Percentiles rank a stretch among this genome's conserved stretches.
phyloP scores from a whole-genome alignment of 2,888 invertebrate species.

The Andrena trimmerana region DNA sequence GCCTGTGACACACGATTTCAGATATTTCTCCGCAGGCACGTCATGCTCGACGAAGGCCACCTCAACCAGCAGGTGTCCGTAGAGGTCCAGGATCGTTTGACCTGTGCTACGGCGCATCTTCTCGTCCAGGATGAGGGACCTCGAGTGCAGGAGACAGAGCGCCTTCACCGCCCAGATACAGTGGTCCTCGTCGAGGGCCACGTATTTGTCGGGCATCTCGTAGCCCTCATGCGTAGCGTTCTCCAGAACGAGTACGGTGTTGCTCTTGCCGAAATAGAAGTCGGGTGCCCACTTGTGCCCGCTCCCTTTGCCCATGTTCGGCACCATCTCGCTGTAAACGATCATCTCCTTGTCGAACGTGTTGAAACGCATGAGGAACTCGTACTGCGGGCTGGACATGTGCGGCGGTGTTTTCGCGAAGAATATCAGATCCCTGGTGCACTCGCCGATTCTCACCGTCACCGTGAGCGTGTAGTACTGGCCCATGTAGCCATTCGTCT shows the following conservation, averaged over 20 bases:
- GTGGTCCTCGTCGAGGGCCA: conserved; percentile 75
- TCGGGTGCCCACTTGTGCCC: conserved; percentile 67
- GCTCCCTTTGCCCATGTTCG: conserved; percentile 43
- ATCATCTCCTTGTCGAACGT: conserved; percentile 70
- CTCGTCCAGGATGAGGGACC: conserved; percentile 76
- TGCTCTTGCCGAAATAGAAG: conserved; percentile 67
- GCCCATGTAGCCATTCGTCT: conserved; percentile 71
- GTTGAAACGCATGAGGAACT: conserved; percentile 44
- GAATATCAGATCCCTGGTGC: conserved; percentile 57
- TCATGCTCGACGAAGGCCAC: conserved; percentile 48
- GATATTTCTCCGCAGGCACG: conserved; percentile 6
- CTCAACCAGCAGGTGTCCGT: conserved; percentile 67
- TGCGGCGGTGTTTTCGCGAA: conserved; percentile 73
- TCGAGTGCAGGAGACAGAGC: conserved; percentile 77
- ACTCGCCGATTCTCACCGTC: conserved; percentile 39
- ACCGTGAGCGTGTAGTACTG: conserved; percentile 66
- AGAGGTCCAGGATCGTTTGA: conserved; percentile 61
- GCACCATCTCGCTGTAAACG: conserved; percentile 66
- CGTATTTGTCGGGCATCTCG: conserved; percentile 67
- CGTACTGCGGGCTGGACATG: conserved; percentile 53
- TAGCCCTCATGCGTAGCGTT: conserved; percentile 72
- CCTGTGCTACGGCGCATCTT: conserved; percentile 62
- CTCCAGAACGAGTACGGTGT: conserved; percentile 75
- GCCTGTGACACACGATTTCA: conserved; percentile 49
- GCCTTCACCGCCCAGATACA: conserved; percentile 63